Conservation (phyloP, 2,113 vertebrate species). For the Nasalis larvatus region DNA sequence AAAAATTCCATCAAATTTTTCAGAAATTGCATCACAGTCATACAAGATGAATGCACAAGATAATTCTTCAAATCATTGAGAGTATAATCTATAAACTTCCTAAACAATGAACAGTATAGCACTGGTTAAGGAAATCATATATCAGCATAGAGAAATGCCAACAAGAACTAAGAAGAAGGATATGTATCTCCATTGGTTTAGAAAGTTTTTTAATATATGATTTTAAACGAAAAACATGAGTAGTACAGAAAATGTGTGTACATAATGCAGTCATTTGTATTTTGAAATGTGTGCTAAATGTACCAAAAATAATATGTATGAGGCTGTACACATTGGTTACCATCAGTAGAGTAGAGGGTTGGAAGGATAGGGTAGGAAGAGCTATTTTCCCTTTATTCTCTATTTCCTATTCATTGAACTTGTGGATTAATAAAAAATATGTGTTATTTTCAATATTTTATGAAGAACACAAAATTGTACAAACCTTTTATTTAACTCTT, state of each 20-base stretch:
- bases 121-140: background rate
- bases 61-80: background rate
- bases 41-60: background rate
- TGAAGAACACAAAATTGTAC: background rate
- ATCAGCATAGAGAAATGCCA: background rate
- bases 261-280: background rate
- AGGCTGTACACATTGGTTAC: background rate
- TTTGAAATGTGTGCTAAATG: background rate
- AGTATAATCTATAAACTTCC: background rate
- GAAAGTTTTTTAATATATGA: background rate
- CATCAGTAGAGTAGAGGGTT: background rate
- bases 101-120: background rate
- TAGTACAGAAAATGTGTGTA: background rate
- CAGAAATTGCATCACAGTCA: background rate
- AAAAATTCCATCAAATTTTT: background rate
- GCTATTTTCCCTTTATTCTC: background rate
- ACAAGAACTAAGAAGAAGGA: background rate
- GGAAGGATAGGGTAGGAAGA: background rate
- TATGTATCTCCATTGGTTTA: rapidly evolving
- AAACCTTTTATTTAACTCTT: background rate
- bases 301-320: rapidly evolving
- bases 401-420: background rate
- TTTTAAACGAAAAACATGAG: background rate
- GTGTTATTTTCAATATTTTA: background rate
- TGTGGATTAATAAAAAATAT: background rate